These are phyloP conservation scores for Aphidius colemani DNA, from an alignment of 2,888 invertebrate genomes.

Conservation along the genomic window DNA sequence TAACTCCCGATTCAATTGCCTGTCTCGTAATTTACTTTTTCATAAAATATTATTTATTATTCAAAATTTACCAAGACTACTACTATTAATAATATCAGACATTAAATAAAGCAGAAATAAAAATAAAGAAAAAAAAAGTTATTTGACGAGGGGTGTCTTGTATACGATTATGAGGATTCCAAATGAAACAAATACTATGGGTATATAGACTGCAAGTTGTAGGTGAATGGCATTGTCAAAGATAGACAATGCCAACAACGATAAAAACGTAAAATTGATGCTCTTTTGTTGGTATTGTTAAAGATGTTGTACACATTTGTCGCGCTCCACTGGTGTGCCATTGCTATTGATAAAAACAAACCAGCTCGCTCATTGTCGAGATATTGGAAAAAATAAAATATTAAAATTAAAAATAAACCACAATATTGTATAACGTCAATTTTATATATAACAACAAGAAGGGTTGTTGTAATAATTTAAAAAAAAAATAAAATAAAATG, in stretches of 20 bases:
- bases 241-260: slow-evolving; percentile 54
- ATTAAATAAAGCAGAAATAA: too few species aligned
- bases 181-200: too few species aligned
- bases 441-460: too few species aligned
- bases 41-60: slow-evolving; percentile 5
- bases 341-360: slow-evolving; percentile 48
- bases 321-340: slow-evolving; percentile 52
- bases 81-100: too few species aligned
- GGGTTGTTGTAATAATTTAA: neutral
- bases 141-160: too few species aligned
- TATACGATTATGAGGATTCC: neutral
- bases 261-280: slow-evolving; percentile 60
- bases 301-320: slow-evolving; percentile 55
- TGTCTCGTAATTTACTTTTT: slow-evolving; percentile 3
- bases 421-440: too few species aligned
- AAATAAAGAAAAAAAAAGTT: too few species aligned
- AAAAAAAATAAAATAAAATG: neutral
- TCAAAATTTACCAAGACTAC: too few species aligned
- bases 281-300: slow-evolving; percentile 57
- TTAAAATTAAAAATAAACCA: neutral
- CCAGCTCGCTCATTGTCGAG: slow-evolving; percentile 30
- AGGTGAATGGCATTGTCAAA: slow-evolving; percentile 48
- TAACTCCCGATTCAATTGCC: slow-evolving; percentile 11
- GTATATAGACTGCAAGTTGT: too few species aligned
- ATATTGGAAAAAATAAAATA: neutral